Base-by-base conservation (phyloP, 2,113 vertebrate species). In the Coryphaenoides rupestris region DNA sequence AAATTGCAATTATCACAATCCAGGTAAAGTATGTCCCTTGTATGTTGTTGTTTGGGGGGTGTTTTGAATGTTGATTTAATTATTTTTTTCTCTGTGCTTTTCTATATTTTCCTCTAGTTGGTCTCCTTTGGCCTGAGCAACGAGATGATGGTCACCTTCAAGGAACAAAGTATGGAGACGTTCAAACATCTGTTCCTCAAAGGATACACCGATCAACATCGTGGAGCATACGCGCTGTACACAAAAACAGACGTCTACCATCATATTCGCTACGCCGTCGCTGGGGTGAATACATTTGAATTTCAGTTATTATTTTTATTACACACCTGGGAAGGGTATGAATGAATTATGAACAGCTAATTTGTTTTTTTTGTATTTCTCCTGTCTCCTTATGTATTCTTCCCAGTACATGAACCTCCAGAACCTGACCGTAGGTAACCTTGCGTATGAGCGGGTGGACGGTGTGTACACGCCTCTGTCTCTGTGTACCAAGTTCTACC, bases 111-210 rank as follows among this genome's bases (percentile, higher is more conserved):
- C 54, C 78, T 87, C 65, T 84, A 98, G 96, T 86, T 99, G 23
- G 93, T 96, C n/a, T 84, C 93, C 47, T 99, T 99, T 74, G 96
- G 96, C 19, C 72, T 98, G 75, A 98, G 94, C 83, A 99, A 99
- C 65, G 92, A 98, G 79, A 97, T 98, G 95, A 94, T 96, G 74
- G 96, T 97, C 59, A 91, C 92, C 55, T 99, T 99, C 86, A 96
- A 95, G 85, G 94, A 95, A 19, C 93, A 97, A 68, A 98, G 94
- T 74, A 92, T 94, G 4, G 66, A 92, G 66, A 91, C 94, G 1
- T 98, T 99, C 85, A 95, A 92, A 74, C 93, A 98, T 57, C 89
- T 98, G 49, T 98, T 99, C 63, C 86, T 99, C 24, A 96, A 96
- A 89, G 93, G 90, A 17, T 96, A 94, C 62, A 80, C 78, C 77